These are phyloP conservation scores for Cheracebus regulus DNA, from an alignment of 2,797 vertebrate species.

Conservation along the genomic window DNA sequence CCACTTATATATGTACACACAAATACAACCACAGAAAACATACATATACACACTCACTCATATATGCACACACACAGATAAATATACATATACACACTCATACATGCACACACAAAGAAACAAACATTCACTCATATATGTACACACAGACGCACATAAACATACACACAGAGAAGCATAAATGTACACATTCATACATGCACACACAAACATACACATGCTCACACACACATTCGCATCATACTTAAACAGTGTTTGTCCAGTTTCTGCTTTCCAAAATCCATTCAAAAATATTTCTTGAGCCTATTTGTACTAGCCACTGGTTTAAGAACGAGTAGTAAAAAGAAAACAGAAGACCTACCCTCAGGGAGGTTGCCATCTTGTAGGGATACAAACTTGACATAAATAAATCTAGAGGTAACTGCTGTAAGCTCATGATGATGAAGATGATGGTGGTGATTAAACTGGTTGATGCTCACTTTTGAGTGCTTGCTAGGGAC, in stretches of 20 bases:
- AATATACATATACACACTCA: neutral
- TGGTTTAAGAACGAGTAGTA: neutral
- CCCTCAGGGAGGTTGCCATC: neutral
- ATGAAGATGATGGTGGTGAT: neutral
- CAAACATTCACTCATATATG: neutral
- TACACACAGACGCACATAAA: neutral
- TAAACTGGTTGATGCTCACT: neutral
- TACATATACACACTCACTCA: neutral
- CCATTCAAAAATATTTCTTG: neutral
- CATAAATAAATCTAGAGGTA: neutral
- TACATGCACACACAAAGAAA: neutral
- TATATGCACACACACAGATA: neutral
- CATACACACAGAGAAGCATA: neutral
- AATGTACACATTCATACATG: neutral
- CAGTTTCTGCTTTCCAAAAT: neutral
- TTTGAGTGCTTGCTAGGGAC: neutral
- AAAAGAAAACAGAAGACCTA: neutral
- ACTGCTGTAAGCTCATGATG: neutral
- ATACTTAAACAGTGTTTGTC: neutral
- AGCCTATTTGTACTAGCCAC: neutral
- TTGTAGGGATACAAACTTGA: neutral
- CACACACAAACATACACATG: neutral
- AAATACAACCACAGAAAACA: neutral
- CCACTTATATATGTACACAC: neutral
- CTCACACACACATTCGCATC: neutral